Evolutionary conservation across 2,888 invertebrate species (phyloP), one percentile per base, ranked within the genome.

Genomic region (Griposia aprilina): DNA sequence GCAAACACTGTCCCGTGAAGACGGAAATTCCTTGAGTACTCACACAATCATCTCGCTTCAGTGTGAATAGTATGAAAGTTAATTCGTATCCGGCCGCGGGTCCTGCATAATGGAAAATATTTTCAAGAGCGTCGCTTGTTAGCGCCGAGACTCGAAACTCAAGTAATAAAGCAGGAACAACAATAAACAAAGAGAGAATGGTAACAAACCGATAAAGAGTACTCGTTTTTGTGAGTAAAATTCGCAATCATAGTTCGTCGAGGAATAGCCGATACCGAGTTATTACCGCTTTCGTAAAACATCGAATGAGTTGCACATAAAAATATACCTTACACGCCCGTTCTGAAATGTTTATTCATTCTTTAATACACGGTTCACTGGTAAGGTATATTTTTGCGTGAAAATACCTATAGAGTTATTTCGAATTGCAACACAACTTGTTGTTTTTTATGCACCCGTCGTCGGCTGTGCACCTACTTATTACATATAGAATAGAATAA

Each of bases 211-310:
- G 90, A 93, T 94, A 93, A 94, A 94, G 89, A 86, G 90, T 85
- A 90, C 91, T 92, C 89, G 90, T 89, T 92, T 93, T 94, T 94
- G 93, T 88, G 88, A 94, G 92, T 93, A 92, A 92, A 95, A 94
- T 94, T 94, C 90, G 91, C 94, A 95, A 95, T 95, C 92, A 93
- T 93, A 93, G 92, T 93, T 92, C 90, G 89, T 84, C 82, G 84
- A 82, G 84, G 85, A 88, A 90, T 88, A 82, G 87, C 89, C 90
- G 93, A 93, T 94, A 93, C 88, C 66, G 84, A 91, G 91, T 92
- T 93, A 93, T 94, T 92, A 92, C 91, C 89, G 86, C 89, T 93
- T 93, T 90, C 87, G 86, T 88, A 90, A 90, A 89, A 90, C 81
- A 87, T 78, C 78, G 82, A 89, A 87, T 80, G 86, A 87, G 86